Conservation (phyloP, 2,888 invertebrate genomes). For the Platypus cylindrus region DNA sequence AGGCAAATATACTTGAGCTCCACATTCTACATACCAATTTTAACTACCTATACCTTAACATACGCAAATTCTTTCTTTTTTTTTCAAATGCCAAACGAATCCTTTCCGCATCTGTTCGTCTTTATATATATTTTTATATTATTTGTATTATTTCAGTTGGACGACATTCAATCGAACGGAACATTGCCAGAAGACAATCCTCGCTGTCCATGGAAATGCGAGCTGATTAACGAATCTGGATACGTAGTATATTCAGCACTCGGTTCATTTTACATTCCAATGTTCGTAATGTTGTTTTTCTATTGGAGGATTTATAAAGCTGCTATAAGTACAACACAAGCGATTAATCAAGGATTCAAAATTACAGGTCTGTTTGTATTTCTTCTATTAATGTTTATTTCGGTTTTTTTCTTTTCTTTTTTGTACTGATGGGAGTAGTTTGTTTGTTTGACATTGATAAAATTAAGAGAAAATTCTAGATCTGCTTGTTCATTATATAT, state of each 20-base stretch:
- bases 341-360: conserved; percentile 82
- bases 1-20: too few relatives aligned
- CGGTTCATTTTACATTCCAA: conserved; percentile 96
- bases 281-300: conserved; percentile 96
- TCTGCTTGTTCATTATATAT: too few relatives aligned
- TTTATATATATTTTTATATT: too few relatives aligned
- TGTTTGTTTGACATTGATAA: neutral
- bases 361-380: conserved; percentile 43
- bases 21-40: too few relatives aligned
- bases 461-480: neutral
- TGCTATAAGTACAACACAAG: conserved; percentile 83
- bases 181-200: conserved; percentile 32
- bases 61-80: too few relatives aligned
- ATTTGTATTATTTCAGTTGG: conserved; percentile 21
- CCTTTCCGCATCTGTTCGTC: too few relatives aligned
- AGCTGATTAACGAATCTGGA: conserved; percentile 84
- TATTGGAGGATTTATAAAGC: conserved; percentile 95
- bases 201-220: conserved; percentile 75
- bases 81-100: too few relatives aligned
- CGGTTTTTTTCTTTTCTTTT: neutral
- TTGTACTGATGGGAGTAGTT: neutral
- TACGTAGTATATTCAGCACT: conserved; percentile 95
- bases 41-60: too few relatives aligned
- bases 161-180: conserved; percentile 16
- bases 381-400: neutral